A percentile compares a stretch with the other conserved stretches of the same genome.
Conservation (phyloP, 1,140 invertebrate species). For the Monomorium pharaonis region DNA sequence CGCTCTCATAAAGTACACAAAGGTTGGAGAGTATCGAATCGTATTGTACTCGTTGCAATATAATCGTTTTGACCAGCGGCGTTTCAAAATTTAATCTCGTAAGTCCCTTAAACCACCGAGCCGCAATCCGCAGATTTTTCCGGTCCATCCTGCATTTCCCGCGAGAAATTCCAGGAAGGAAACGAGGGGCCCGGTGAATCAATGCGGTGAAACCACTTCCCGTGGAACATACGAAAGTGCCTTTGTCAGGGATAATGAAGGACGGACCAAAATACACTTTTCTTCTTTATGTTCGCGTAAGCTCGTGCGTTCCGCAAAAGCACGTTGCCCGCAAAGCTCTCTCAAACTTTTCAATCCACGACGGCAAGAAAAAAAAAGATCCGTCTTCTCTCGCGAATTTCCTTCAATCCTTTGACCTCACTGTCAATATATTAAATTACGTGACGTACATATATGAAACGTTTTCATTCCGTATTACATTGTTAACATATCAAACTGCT, state of each 20-base stretch:
- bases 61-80: background rate
- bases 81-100: slow-evolving; percentile 30
- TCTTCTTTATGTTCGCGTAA: slow-evolving; percentile 30
- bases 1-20: background rate
- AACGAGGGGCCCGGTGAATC: background rate
- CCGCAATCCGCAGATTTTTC: slow-evolving; percentile 21
- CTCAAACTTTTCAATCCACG: background rate
- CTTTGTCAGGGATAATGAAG: slow-evolving; percentile 47
- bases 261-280: slow-evolving; percentile 10
- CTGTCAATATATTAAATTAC: slow-evolving; percentile 36
- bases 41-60: background rate
- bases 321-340: background rate
- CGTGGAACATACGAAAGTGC: background rate
- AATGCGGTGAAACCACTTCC: slow-evolving; percentile 6
- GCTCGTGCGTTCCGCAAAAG: background rate
- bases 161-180: slow-evolving; percentile 3
- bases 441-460: background rate
- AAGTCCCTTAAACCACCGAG: background rate
- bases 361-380: background rate
- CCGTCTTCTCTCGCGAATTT: background rate
- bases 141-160: background rate
- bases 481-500: background rate
- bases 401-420: background rate
- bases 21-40: background rate
- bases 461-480: background rate